Base-by-base conservation (phyloP, 2,888 invertebrate species). In the Autographa gamma region DNA sequence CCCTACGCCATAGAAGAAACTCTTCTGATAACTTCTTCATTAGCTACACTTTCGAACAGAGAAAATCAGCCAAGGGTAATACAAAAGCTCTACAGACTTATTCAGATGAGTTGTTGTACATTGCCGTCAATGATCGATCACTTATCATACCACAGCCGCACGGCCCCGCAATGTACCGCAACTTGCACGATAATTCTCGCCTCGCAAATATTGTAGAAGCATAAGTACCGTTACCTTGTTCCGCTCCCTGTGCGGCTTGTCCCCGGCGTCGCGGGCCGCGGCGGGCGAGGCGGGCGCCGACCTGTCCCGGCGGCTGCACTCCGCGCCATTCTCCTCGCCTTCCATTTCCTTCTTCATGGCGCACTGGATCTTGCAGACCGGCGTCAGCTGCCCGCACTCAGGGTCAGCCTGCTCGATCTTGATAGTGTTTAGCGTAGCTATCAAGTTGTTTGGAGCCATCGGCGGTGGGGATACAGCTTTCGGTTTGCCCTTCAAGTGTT, bases 351-450 rank as follows among this genome's bases (percentile, higher is more conserved):
- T 85, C 65, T 78, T 85, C 48, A 76, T 82, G 16, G 81, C 79
- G 63, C 81, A 84, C 19, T 83, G 82, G 71, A 86, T 79, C 19
- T 77, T 81, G 38, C 79, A 76, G 0, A 82, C 74, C 0, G 88
- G 84, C 0, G 74, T 73, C 7, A 84, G 16, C 31, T 79, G 71
- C 8, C n/a, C 34, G 8, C 18, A 25, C 0, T 68, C 60, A 43
- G 43, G 43, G 5, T 48, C 19, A 67, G 63, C 2, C 68, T 11
- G 0, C 80, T 82, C 76, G 13, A 60, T 75, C 14, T 43, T 69
- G 16, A 75, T 76, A 56, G 58, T 74, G 68, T 67, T 79, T 14
- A 77, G 69, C 0, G 81, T 74, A 0, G 75, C 48, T 56, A 74
- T 74, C 0, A 80, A 31, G 7, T 64, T 48, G 18, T 66, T 67